Conservation (phyloP, 2,113 vertebrate species). For the Takifugu flavidus region DNA sequence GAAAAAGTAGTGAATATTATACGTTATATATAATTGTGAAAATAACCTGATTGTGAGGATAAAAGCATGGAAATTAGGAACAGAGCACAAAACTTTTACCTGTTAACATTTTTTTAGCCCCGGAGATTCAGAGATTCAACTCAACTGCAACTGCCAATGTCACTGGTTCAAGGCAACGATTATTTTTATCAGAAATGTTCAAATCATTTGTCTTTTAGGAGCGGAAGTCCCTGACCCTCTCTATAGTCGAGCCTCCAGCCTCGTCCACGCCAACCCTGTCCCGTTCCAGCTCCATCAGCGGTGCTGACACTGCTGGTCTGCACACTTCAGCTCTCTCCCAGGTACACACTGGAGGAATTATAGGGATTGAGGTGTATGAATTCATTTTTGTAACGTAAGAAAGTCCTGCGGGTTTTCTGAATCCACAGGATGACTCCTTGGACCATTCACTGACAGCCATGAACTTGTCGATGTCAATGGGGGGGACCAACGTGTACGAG, state of each 20-base stretch:
- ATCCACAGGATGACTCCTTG: slow-evolving; percentile 83
- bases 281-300: slow-evolving; percentile 92
- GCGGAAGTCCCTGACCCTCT: slow-evolving; percentile 74
- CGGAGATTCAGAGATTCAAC: not conserved
- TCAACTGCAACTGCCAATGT: not conserved
- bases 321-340: slow-evolving; percentile 86
- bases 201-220: slow-evolving; percentile 71
- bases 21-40: too few relatives aligned
- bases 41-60: too few relatives aligned
- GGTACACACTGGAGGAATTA: slow-evolving; percentile 63
- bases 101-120: too few relatives aligned
- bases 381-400: too few relatives aligned
- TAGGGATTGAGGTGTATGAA: not conserved
- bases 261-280: slow-evolving; percentile 90
- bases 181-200: not conserved
- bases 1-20: too few relatives aligned
- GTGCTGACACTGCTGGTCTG: slow-evolving; percentile 83
- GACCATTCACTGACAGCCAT: slow-evolving; percentile 82
- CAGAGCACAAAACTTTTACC: too few relatives aligned
- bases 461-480: slow-evolving; percentile 77
- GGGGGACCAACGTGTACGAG: slow-evolving; percentile 89
- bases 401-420: not conserved
- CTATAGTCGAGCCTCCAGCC: slow-evolving; percentile 75
- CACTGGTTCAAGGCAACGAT: not conserved
- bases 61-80: too few relatives aligned